Base-by-base conservation (phyloP, 2,888 invertebrate species). In the Cacoxenus indagator region DNA sequence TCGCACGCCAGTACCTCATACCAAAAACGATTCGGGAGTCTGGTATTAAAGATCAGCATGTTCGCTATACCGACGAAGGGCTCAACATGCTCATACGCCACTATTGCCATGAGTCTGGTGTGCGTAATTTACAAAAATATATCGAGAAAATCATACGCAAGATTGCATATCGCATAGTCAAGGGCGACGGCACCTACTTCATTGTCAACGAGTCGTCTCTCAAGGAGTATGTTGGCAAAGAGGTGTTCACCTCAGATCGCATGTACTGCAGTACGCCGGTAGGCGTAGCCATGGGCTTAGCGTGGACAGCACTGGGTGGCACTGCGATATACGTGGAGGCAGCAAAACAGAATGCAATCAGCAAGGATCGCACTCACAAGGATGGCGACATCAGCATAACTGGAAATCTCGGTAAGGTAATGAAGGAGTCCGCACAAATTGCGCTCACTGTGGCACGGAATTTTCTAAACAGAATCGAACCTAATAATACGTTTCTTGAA, bases 221-320 rank as follows among this genome's bases (percentile, higher is more conserved):
- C 62, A 89, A 92, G 43, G 94, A 95, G 45, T 95, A 71, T 19
- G 29, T 75, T 2, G 98, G 98, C 8, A 97, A 97, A 88, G 97
- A 97, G 0, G 91, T 95, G n/a, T 99, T 97, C 89, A 95, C 96
- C 1, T 94, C 94, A 74, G 98, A 98, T 85, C 91, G 97, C 76
- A 93, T 99, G 93, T 98, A 98, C 85, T 92, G 94, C n/a, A 78
- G 89, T 31, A 98, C 98, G 0, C 98, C 98, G 22, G 93, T 96
- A 0, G 95, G 98, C 0, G 97, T 99, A 22, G 95, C 98, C 1
- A 98, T 97, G 95, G 98, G 98, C 0, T 90, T 99, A 24, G 98
- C 98, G 0, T 99, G 98, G 98, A 98, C 98, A 0, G 94, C 98
- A 0, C 96, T 98, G 96, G 98, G 96, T 74, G 98, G 98, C 27